Evolutionary conservation across 23 tunicate genomes (phyloP).

Genomic region (Clavelina lepadiformis): DNA sequence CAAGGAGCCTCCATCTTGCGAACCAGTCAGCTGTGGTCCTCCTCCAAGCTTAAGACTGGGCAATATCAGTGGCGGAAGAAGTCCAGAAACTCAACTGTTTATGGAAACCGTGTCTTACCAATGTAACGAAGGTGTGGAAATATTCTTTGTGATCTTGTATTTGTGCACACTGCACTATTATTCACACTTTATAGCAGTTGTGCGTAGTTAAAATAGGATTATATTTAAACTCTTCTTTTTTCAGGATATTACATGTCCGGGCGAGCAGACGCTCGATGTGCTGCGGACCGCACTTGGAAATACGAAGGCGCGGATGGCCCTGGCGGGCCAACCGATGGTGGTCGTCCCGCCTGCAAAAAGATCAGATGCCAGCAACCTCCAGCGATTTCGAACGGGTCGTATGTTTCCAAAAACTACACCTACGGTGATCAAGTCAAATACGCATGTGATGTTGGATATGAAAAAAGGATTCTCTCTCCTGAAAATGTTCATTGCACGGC

Average conservation of each 20-base stretch:
- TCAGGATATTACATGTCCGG: conserved; percentile 46
- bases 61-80: conserved; percentile 16
- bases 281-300: conserved; percentile 43
- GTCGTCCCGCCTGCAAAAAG: conserved; percentile 18
- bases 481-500: conserved; percentile 31
- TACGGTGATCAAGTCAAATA: conserved; percentile 52
- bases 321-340: not conserved
- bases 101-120: conserved; percentile 30
- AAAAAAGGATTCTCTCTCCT: conserved; percentile 1
- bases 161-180: not conserved
- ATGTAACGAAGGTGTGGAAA: conserved; percentile 53
- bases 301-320: conserved; percentile 4
- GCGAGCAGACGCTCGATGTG: conserved; percentile 17
- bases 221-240: not conserved
- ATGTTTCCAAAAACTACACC: conserved; percentile 6
- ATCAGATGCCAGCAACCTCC: conserved; percentile 27
- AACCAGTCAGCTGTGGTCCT: conserved; percentile 45
- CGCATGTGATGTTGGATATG: conserved; percentile 37
- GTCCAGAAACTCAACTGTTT: conserved; percentile 10
- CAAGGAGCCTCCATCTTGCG: conserved; percentile 22
- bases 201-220: not conserved
- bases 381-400: conserved; percentile 9
- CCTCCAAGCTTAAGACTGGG: conserved; percentile 30
- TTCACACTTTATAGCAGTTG: no score
- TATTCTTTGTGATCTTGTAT: not conserved